Evolutionary conservation across 30 jellyfish, hydroid and myxozoan species (phyloP).

Genomic region (Hydra vulgaris): DNA sequence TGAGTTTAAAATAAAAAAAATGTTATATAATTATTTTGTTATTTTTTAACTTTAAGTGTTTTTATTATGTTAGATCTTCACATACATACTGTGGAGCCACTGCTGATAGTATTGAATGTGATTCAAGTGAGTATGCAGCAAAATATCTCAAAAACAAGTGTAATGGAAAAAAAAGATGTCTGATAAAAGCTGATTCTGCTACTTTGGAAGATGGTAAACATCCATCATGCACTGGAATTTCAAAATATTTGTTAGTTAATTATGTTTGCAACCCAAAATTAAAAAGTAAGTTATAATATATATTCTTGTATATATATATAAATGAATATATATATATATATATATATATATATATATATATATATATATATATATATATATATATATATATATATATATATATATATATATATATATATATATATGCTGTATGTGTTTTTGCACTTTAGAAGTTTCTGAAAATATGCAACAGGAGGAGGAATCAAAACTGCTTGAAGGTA

Average conservation of each 20-base stretch:
- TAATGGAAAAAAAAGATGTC: constrained; percentile 66
- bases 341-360: too few species aligned
- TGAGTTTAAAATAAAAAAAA: neutral
- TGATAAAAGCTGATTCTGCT: constrained; percentile 55
- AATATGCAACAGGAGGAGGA: neutral
- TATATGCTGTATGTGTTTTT: neutral
- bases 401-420: neutral
- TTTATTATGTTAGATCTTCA: constrained; percentile 28
- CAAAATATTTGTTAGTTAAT: constrained; percentile 63
- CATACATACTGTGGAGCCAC: constrained; percentile 71
- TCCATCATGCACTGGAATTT: constrained; percentile 46
- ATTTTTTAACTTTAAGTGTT: neutral
- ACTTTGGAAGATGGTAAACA: constrained; percentile 55
- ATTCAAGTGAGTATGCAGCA: constrained; percentile 53
- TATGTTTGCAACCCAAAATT: constrained; percentile 58
- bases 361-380: neutral
- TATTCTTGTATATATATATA: neutral
- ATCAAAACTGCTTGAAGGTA: neutral
- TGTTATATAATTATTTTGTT: neutral
- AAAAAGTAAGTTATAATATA: neutral
- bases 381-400: neutral
- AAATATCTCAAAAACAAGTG: constrained; percentile 49
- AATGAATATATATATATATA: too few species aligned
- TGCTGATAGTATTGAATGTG: constrained; percentile 83
- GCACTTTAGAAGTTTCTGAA: neutral